phyloP scores from a whole-genome alignment of 2,888 invertebrate genomes.

The Bhutanitis thaidina region DNA sequence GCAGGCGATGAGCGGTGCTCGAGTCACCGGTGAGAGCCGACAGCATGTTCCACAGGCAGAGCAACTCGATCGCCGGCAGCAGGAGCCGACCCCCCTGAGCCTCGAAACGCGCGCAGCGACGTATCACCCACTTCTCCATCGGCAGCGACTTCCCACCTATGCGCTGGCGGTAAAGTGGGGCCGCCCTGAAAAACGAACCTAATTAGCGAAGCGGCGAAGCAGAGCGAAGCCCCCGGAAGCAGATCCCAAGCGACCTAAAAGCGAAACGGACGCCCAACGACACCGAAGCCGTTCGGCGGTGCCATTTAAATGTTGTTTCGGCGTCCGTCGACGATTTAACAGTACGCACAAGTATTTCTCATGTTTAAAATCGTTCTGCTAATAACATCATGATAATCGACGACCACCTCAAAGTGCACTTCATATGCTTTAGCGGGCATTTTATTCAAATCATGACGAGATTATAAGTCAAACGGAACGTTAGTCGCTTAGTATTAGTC shows the following conservation, averaged over 20 bases:
- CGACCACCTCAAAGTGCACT: too few species aligned
- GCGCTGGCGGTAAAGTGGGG: conserved; percentile 90
- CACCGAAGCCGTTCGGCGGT: too few species aligned
- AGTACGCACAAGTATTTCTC: too few species aligned
- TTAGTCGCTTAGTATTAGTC: too few species aligned
- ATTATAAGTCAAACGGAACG: too few species aligned
- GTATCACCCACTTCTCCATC: conserved; percentile 97
- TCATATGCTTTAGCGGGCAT: too few species aligned
- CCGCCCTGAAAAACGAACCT: conserved; percentile 76
- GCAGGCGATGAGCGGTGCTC: conserved; percentile 80
- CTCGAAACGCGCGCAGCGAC: conserved; percentile 89
- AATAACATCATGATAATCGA: too few species aligned
- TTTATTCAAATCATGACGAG: too few species aligned
- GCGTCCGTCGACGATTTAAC: too few species aligned
- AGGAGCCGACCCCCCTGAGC: conserved; percentile 86
- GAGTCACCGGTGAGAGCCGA: conserved; percentile 87
- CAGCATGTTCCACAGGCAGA: conserved; percentile 97
- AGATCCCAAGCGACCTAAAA: neutral
- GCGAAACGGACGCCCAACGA: neutral
- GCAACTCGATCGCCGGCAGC: conserved; percentile 91
- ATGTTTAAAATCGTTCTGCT: too few species aligned
- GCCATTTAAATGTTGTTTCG: too few species aligned
- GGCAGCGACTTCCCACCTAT: conserved; percentile 98
- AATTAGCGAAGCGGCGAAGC: neutral
- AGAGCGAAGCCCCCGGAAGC: too few species aligned